Evolutionary conservation across 2,888 invertebrate species (phyloP).

Genomic region (Stratiomys singularior): DNA sequence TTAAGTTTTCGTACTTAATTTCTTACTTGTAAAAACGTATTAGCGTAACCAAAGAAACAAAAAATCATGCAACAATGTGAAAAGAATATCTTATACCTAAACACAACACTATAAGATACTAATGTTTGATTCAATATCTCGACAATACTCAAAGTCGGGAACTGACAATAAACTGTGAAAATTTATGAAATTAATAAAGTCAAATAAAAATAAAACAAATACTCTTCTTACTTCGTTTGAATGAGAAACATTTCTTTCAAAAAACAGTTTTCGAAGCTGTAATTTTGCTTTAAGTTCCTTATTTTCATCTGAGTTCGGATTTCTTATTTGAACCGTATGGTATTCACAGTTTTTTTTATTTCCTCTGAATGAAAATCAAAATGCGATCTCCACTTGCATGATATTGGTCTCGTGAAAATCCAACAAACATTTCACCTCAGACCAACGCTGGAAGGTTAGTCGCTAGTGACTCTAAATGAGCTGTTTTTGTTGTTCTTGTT

Average conservation of each 20-base stretch:
- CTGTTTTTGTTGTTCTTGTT: too few relatives aligned
- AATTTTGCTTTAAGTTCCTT: too few relatives aligned
- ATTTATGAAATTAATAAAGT: constrained; percentile 49
- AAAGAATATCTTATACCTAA: constrained; percentile 2
- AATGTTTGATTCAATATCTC: constrained; percentile 60
- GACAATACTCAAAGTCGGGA: constrained; percentile 65
- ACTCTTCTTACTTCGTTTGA: not conserved
- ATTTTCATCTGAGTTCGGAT: too few relatives aligned
- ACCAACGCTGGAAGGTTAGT: too few relatives aligned
- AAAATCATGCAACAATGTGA: constrained; percentile 2
- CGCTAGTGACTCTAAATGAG: too few relatives aligned
- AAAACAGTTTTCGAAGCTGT: too few relatives aligned
- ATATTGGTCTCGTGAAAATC: too few relatives aligned
- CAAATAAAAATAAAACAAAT: not conserved
- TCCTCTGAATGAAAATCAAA: too few relatives aligned
- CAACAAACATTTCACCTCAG: too few relatives aligned
- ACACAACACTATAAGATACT: constrained; percentile 2
- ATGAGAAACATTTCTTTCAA: not conserved
- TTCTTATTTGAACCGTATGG: too few relatives aligned
- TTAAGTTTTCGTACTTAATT: not conserved
- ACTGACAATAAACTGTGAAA: constrained; percentile 67
- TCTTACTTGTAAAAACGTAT: not conserved
- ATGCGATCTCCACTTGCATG: too few relatives aligned
- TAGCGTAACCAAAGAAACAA: constrained; percentile 1
- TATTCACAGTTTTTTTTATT: too few relatives aligned